Conservation (phyloP, 2,888 invertebrate species). For the Strigamia crassipes region DNA sequence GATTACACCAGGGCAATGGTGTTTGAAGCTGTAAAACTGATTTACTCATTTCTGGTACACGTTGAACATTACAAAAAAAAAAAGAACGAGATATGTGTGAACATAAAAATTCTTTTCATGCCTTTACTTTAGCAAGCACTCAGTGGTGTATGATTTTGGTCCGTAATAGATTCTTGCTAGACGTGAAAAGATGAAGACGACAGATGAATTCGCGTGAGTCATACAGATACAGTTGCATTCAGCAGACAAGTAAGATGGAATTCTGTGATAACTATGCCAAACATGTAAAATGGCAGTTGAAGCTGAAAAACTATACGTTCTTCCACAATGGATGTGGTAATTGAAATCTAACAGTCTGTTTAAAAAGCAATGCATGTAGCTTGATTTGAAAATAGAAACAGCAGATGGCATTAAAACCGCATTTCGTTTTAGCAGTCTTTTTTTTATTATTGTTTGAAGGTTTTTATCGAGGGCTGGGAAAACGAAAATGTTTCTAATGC, state of each 20-base stretch:
- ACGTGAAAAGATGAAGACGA: conserved; percentile 14
- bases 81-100: not conserved
- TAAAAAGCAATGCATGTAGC: too few relatives aligned
- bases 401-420: too few relatives aligned
- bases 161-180: conserved; percentile 12
- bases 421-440: too few relatives aligned
- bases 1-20: not conserved
- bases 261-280: conserved; percentile 28
- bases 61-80: not conserved
- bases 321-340: too few relatives aligned
- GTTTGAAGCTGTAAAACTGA: conserved; percentile 6
- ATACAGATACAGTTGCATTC: conserved; percentile 32
- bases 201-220: not conserved
- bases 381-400: too few relatives aligned
- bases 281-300: not conserved
- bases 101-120: conserved; percentile 25
- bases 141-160: not conserved
- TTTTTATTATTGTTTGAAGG: too few relatives aligned
- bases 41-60: not conserved
- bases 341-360: too few relatives aligned
- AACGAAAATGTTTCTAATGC: too few relatives aligned
- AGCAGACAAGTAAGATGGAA: not conserved
- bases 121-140: not conserved
- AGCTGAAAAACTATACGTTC: not conserved
- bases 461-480: too few relatives aligned